Conservation (phyloP, 2,888 invertebrate genomes). For the Nymphalis urticae region DNA sequence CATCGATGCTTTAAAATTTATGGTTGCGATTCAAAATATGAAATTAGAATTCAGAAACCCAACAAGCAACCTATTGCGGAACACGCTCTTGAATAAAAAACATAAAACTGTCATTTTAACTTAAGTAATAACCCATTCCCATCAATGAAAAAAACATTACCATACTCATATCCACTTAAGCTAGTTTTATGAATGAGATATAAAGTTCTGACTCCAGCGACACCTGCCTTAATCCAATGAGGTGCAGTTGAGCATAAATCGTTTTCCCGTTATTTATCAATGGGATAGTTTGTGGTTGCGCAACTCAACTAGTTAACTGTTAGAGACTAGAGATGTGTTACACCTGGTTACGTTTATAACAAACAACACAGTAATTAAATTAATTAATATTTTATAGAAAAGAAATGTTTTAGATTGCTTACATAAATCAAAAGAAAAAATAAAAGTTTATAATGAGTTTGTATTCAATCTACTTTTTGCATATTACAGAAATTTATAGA, state of each 20-base stretch:
- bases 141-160: constrained; percentile 32
- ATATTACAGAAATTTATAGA: too few relatives aligned
- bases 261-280: constrained; percentile 42
- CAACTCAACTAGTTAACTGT: constrained; percentile 34
- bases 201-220: constrained; percentile 28
- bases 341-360: constrained; percentile 27
- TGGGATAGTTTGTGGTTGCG: constrained; percentile 38
- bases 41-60: background rate
- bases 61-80: background rate
- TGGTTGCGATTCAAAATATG: background rate
- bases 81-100: background rate
- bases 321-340: constrained; percentile 22
- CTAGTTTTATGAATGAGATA: constrained; percentile 35
- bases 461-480: too few relatives aligned
- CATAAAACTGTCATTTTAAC: constrained; percentile 7
- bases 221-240: constrained; percentile 34
- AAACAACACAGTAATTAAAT: background rate
- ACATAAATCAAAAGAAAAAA: too few relatives aligned
- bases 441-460: too few relatives aligned
- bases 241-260: constrained; percentile 31
- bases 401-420: too few relatives aligned
- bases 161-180: constrained; percentile 27
- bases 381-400: too few relatives aligned
- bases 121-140: constrained; percentile 22
- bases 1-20: background rate